Base-by-base conservation (phyloP, 2,113 vertebrate genomes). In the Brachypodius melanocephalos region DNA sequence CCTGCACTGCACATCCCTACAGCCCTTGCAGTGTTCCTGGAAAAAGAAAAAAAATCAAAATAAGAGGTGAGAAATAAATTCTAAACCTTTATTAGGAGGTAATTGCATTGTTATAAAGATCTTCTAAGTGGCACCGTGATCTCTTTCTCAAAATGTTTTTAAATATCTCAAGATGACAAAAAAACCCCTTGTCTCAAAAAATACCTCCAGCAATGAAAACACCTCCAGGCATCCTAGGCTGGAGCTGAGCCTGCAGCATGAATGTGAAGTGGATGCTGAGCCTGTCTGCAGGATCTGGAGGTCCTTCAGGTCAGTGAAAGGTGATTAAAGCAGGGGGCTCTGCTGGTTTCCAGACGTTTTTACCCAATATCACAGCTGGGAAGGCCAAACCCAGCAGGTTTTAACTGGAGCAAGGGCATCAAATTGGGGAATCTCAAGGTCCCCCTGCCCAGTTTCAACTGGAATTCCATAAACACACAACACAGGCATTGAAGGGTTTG, bases 101-200 rank as follows among this genome's bases (percentile, higher is more conserved):
- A 66, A 29, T 6, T 29, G 7, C 25, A 57, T 5, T 1, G 19
- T 25, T 14, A 34, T 6, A 32, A 52, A 62, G 38, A 29, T 43
- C 17, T 83, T 72, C 20, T 38, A 3, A 38, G 25, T 3, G 5
- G 48, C 8, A 12, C 19, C 14, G 24, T 0, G 0, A 55, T 46
- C 24, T 62, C 14, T 2, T 28, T 34, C 29, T 71, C 40, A 9
- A n/a, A 55, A 18, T 4, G 5, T 7, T 77, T 61, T 58, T 6
- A 51, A 43, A 3, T 11, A 31, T 16, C 65, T 74, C 38, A 62
- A 73, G 38, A 28, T 17, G 25, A 71, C 4, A 63, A 26, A 52
- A 42, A 43, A 36, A 38, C 10, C 38, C 38, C 8, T 9, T 17
- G 4, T 7, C 48, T 57, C 7, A 51, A 71, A 71, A 89, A 74